These are phyloP conservation scores for Syngnathus typhle DNA, from an alignment of 2,113 vertebrate genomes.

Conservation along the genomic window DNA sequence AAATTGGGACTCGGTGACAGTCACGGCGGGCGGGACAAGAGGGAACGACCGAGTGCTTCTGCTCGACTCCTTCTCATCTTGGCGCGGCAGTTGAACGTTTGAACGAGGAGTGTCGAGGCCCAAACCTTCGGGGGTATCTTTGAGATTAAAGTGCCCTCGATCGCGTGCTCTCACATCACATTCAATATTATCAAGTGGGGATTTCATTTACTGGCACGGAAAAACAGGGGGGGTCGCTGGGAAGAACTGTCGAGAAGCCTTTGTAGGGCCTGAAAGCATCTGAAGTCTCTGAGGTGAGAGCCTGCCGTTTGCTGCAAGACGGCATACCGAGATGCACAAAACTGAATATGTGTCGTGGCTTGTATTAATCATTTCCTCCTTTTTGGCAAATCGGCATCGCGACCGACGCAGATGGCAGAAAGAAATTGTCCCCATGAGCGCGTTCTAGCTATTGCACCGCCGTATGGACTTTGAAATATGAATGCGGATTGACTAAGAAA, in stretches of 20 bases:
- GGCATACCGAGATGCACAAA: slow-evolving; percentile 17
- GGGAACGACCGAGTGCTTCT: slow-evolving; percentile 15
- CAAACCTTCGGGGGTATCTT: slow-evolving; percentile 58
- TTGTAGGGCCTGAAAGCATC: slow-evolving; percentile 51
- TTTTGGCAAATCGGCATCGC: slow-evolving; percentile 7
- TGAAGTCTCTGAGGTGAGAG: slow-evolving; percentile 45
- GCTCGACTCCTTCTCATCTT: slow-evolving; percentile 52
- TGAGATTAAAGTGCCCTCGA: slow-evolving; percentile 63
- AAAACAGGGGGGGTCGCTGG: slow-evolving; percentile 34
- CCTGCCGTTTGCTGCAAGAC: slow-evolving; percentile 31
- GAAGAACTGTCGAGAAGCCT: slow-evolving; percentile 56
- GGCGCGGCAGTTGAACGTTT: slow-evolving; percentile 59
- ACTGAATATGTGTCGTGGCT: slow-evolving; percentile 15
- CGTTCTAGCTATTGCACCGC: not conserved
- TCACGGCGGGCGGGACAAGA: slow-evolving; percentile 22
- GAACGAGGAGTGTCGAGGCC: slow-evolving; percentile 54
- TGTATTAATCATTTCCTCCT: slow-evolving; percentile 7
- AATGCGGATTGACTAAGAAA: not conserved
- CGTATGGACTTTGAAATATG: slow-evolving; percentile 2
- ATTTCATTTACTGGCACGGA: slow-evolving; percentile 64
- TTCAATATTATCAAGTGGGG: slow-evolving; percentile 53
- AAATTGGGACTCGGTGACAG: slow-evolving; percentile 20
- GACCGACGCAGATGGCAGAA: slow-evolving; percentile 1
- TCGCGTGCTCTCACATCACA: slow-evolving; percentile 57
- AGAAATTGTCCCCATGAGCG: slow-evolving; percentile 8